Conservation (phyloP, 2,888 invertebrate species). For the Nomada flava region DNA sequence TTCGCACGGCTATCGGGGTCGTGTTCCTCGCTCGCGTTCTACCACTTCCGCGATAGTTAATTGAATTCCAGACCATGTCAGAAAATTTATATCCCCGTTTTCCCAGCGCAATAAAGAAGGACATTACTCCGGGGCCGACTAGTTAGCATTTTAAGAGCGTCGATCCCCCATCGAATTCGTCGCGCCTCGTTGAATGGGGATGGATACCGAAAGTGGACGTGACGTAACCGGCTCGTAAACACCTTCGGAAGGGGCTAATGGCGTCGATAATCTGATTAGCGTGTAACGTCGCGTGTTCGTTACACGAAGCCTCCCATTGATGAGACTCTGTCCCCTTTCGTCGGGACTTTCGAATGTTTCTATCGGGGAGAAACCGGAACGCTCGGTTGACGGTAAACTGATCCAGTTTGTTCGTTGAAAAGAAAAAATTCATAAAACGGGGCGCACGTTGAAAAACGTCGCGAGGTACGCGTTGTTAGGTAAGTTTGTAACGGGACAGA, state of each 20-base stretch:
- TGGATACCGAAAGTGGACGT: neutral
- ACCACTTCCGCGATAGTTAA: no score
- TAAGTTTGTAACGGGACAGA: neutral
- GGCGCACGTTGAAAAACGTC: neutral
- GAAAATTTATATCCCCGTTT: neutral
- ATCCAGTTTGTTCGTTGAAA: neutral
- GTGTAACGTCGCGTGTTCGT: neutral
- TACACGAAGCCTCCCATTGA: no score
- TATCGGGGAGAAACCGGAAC: neutral
- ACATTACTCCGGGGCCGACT: neutral
- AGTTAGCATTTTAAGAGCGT: slow-evolving; percentile 8
- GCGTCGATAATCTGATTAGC: slow-evolving; percentile 5
- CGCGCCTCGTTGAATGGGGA: neutral
- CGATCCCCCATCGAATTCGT: neutral
- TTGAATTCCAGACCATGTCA: no score
- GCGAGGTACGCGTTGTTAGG: neutral
- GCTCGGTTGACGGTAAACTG: slow-evolving; percentile 10
- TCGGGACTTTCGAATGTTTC: no score
- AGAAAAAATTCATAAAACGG: slow-evolving; percentile 21
- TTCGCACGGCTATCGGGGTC: no score
- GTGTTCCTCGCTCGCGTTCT: no score
- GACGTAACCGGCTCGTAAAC: slow-evolving; percentile 7
- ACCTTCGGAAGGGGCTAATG: neutral
- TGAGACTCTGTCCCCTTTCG: no score
- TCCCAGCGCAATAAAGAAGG: no score